Conservation (phyloP, 2,797 vertebrate genomes). For the Enteromius anoplus region DNA sequence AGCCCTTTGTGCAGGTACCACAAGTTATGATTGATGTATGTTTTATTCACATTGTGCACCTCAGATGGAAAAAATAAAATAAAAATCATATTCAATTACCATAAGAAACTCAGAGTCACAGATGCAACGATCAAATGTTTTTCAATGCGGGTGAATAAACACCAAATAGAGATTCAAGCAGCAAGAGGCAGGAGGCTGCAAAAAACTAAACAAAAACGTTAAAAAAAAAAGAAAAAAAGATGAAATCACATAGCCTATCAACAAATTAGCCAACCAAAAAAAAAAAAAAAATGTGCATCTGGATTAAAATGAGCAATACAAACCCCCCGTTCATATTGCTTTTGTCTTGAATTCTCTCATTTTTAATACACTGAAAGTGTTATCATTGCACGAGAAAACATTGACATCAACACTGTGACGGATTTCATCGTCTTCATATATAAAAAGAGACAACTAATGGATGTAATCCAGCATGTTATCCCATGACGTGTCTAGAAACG, state of each 20-base stretch:
- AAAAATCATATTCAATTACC: slow-evolving; percentile 50
- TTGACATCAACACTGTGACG: slow-evolving; percentile 80
- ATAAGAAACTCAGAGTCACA: slow-evolving; percentile 66
- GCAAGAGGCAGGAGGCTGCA: slow-evolving; percentile 70
- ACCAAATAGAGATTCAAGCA: slow-evolving; percentile 85
- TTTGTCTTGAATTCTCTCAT: slow-evolving; percentile 58
- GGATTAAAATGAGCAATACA: slow-evolving; percentile 46
- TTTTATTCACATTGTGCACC: slow-evolving; percentile 89
- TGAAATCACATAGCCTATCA: slow-evolving; percentile 8
- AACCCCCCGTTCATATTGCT: slow-evolving; percentile 44
- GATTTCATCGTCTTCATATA: slow-evolving; percentile 68
- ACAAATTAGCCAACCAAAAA: slow-evolving; percentile 35
- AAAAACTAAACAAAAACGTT: slow-evolving; percentile 18
- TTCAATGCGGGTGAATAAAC: slow-evolving; percentile 93
- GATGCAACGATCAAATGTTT: slow-evolving; percentile 82
- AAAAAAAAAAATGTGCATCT: slow-evolving; percentile 30
- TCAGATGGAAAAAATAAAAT: slow-evolving; percentile 77
- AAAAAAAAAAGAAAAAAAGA: slow-evolving; percentile 1
- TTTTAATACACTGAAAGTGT: slow-evolving; percentile 81
- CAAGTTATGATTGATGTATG: slow-evolving; percentile 79
- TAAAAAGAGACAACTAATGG: slow-evolving; percentile 81
- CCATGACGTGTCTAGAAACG: slow-evolving; percentile 81
- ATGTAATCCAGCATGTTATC: slow-evolving; percentile 82
- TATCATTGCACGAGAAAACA: slow-evolving; percentile 87
- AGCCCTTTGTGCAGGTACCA: slow-evolving; percentile 94